These are phyloP conservation scores for Reinhardtius hippoglossoides DNA, from an alignment of 2,113 vertebrate genomes.

Conservation along the genomic window DNA sequence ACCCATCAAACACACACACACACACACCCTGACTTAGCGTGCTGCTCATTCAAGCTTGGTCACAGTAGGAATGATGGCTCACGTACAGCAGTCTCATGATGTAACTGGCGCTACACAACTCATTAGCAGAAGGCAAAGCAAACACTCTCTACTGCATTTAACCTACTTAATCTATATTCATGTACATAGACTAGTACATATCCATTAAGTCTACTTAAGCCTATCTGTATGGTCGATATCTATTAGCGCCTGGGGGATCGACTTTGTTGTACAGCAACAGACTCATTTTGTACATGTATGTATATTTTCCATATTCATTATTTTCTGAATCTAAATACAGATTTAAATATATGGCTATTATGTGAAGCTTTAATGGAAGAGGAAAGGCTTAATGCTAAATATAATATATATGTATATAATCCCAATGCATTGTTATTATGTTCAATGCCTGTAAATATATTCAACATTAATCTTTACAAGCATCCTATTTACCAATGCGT, in stretches of 20 bases:
- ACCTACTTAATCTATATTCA: conserved; percentile 25
- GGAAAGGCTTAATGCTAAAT: too few relatives aligned
- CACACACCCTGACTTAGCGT: conserved; percentile 7
- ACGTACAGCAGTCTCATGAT: conserved; percentile 78
- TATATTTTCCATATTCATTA: neutral
- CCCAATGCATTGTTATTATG: neutral
- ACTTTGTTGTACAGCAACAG: neutral
- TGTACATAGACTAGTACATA: neutral
- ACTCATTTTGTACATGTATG: neutral
- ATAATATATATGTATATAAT: too few relatives aligned
- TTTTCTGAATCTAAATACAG: neutral
- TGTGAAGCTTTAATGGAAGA: too few relatives aligned
- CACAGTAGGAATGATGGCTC: conserved; percentile 53
- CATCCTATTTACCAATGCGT: neutral
- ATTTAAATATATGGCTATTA: too few relatives aligned
- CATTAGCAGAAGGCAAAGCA: conserved; percentile 70
- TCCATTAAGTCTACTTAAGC: conserved; percentile 15
- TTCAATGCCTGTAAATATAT: neutral
- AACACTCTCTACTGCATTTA: conserved; percentile 32
- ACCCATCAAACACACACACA: conserved; percentile 12
- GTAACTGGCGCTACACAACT: conserved; percentile 76
- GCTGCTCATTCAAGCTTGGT: conserved; percentile 39
- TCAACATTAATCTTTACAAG: neutral
- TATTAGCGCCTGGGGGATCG: neutral
- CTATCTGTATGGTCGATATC: neutral